Evolutionary conservation across 2,797 vertebrate genomes (phyloP).

Genomic region (Sebastes matsubarae): DNA sequence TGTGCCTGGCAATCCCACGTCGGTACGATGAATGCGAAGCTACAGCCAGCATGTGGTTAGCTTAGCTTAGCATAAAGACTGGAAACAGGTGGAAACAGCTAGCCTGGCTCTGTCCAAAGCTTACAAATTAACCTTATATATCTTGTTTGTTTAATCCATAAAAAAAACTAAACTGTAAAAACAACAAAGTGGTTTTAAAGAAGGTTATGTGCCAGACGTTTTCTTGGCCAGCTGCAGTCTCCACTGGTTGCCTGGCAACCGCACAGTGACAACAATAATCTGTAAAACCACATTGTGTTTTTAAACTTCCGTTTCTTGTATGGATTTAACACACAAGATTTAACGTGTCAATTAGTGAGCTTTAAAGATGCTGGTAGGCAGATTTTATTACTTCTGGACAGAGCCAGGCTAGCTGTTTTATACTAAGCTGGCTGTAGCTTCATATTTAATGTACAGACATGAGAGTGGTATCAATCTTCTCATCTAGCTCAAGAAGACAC

Average conservation of each 20-base stretch:
- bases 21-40: not conserved
- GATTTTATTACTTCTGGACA: not conserved
- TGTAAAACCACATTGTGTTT: not conserved
- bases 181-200: not conserved
- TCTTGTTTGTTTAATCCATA: not conserved
- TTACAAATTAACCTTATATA: not conserved
- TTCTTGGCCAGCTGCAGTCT: not conserved
- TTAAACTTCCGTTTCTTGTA: not conserved
- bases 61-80: not conserved
- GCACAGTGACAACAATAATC: not conserved
- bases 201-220: not conserved
- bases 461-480: not conserved
- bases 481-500: not conserved
- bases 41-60: not conserved
- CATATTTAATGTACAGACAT: not conserved
- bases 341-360: not conserved
- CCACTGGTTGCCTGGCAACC: not conserved
- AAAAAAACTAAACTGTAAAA: not conserved
- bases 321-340: not conserved
- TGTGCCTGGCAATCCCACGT: not conserved
- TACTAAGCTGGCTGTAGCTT: not conserved
- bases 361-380: not conserved
- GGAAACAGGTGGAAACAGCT: not conserved
- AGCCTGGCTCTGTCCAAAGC: not conserved
- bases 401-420: not conserved